Evolutionary conservation across 2,113 vertebrate genomes (phyloP).

Genomic region (Microcebus murinus): DNA sequence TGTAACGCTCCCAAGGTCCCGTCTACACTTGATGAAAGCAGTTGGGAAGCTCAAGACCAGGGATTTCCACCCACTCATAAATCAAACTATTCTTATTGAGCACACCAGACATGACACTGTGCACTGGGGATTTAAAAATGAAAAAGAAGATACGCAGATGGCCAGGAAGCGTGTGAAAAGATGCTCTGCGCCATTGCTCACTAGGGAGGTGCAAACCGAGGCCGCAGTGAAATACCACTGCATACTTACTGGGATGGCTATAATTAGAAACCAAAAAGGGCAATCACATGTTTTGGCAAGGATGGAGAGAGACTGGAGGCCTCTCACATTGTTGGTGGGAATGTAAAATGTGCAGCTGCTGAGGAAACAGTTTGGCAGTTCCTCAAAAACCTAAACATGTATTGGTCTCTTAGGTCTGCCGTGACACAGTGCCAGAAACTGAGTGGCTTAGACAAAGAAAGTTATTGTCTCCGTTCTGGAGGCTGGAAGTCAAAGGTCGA

Average conservation of each 20-base stretch:
- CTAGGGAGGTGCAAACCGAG: neutral
- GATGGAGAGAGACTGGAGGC: neutral
- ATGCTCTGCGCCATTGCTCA: neutral
- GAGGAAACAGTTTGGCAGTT: neutral
- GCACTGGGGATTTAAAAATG: neutral
- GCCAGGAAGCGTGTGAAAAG: neutral
- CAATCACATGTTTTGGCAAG: neutral
- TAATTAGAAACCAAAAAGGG: neutral
- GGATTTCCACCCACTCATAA: neutral
- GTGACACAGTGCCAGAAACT: neutral
- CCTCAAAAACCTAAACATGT: neutral
- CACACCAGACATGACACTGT: neutral
- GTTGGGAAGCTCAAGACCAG: neutral
- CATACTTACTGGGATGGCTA: no score
- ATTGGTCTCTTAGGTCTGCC: neutral
- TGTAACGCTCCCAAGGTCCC: neutral
- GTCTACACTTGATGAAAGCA: neutral
- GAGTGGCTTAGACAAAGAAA: neutral
- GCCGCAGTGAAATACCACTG: neutral
- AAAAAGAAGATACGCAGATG: neutral
- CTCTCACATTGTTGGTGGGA: neutral
- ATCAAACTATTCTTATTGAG: neutral
- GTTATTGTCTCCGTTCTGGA: neutral
- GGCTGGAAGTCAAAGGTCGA: neutral
- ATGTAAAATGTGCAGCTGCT: neutral